Percentiles rank a stretch among this genome's conserved stretches.
These are phyloP conservation scores for Chloromyia formosa DNA, from an alignment of 2,888 invertebrate species.

Conservation along the genomic window DNA sequence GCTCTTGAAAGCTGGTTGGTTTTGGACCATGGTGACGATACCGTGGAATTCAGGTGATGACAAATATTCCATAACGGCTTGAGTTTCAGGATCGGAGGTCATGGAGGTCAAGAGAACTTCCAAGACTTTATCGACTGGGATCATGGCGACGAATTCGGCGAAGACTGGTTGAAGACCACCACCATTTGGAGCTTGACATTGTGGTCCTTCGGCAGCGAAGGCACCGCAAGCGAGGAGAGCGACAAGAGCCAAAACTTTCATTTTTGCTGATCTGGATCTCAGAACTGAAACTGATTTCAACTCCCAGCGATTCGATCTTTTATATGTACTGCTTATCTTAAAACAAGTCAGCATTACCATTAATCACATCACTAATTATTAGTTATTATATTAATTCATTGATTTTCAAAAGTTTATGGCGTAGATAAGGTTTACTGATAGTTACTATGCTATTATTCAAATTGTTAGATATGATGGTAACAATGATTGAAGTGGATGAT, in stretches of 20 bases:
- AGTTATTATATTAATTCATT: too few relatives aligned
- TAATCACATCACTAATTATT: too few relatives aligned
- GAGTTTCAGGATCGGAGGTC: conserved; percentile 44
- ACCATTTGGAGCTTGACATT: conserved; percentile 43
- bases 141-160: conserved; percentile 18
- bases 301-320: too few relatives aligned
- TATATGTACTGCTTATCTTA: too few relatives aligned
- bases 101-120: conserved; percentile 37
- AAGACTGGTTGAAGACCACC: conserved; percentile 43
- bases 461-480: too few relatives aligned
- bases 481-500: too few relatives aligned
- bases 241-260: conserved; percentile 23
- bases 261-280: neutral
- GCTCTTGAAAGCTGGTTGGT: neutral
- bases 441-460: too few relatives aligned
- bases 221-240: conserved; percentile 18
- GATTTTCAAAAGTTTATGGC: too few relatives aligned
- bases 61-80: conserved; percentile 44
- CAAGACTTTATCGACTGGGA: conserved; percentile 39
- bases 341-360: too few relatives aligned
- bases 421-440: too few relatives aligned
- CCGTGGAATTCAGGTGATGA: conserved; percentile 37
- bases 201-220: conserved; percentile 18
- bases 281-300: conserved; percentile 17
- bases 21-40: conserved; percentile 35